Evolutionary conservation across 2,113 vertebrate species (phyloP).

Genomic region (Sakesphorus luctuosus): DNA sequence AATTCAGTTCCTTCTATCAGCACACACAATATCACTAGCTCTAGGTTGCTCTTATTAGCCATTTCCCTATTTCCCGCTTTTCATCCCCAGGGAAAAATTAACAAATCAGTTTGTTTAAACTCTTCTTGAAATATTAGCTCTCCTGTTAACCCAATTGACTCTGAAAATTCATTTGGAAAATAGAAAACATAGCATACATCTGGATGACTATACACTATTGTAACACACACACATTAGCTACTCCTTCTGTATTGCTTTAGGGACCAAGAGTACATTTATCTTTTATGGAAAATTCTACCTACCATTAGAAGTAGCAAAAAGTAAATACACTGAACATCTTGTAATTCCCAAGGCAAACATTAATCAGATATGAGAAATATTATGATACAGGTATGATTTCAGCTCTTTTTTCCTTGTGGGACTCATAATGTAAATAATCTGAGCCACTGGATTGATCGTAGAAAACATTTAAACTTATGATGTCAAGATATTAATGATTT

Average conservation of each 20-base stretch:
- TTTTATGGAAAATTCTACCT: constrained; percentile 66
- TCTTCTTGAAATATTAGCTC: constrained; percentile 60
- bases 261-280: constrained; percentile 61
- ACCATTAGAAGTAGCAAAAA: constrained; percentile 58
- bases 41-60: constrained; percentile 40
- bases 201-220: background rate
- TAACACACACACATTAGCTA: background rate
- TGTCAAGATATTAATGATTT: constrained; percentile 69
- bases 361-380: constrained; percentile 73
- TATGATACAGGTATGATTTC: constrained; percentile 62
- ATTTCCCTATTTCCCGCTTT: background rate
- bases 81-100: constrained; percentile 50
- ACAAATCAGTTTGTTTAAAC: constrained; percentile 51
- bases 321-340: constrained; percentile 71
- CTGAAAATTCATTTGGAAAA: constrained; percentile 47
- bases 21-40: constrained; percentile 33
- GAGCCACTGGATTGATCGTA: constrained; percentile 69
- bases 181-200: background rate
- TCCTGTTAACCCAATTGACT: constrained; percentile 43
- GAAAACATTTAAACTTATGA: constrained; percentile 67
- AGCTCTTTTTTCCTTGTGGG: constrained; percentile 63
- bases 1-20: constrained; percentile 47
- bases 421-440: constrained; percentile 67
- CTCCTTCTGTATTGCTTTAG: constrained; percentile 39
- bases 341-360: constrained; percentile 72